Evolutionary conservation across 2,113 vertebrate genomes (phyloP).

Genomic region (Oncorhynchus mykiss): DNA sequence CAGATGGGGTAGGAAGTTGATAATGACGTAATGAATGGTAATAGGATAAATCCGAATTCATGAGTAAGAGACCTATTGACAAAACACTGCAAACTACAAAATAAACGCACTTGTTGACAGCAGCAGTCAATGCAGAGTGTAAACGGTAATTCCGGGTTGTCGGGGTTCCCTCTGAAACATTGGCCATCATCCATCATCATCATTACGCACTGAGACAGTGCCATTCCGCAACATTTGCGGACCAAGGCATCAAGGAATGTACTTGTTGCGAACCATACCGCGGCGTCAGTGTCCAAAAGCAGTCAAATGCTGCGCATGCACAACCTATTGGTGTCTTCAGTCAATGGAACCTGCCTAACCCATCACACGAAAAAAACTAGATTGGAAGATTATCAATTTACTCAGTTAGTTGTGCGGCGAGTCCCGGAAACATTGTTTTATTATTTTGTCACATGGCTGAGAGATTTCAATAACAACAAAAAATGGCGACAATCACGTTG

Average conservation of each 20-base stretch:
- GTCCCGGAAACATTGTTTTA: conserved; percentile 13
- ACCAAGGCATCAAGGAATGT: conserved; percentile 46
- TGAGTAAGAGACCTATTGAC: no score
- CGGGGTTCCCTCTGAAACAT: not conserved
- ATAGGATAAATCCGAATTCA: no score
- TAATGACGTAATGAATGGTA: no score
- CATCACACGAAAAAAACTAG: conserved; percentile 48
- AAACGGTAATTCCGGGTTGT: not conserved
- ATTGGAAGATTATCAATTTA: conserved; percentile 48
- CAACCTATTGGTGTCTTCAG: conserved; percentile 45
- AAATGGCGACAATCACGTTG: conserved; percentile 93
- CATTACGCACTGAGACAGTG: conserved; percentile 34
- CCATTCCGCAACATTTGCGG: conserved; percentile 55
- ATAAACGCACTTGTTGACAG: conserved; percentile 23
- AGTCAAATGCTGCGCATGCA: conserved; percentile 63
- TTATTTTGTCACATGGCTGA: conserved; percentile 83
- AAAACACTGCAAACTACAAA: not conserved
- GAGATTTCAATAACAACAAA: conserved; percentile 91
- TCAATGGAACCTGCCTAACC: conserved; percentile 54
- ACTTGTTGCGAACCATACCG: conserved; percentile 69
- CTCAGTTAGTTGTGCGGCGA: conserved; percentile 30
- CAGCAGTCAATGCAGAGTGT: not conserved
- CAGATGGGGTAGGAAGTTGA: no score
- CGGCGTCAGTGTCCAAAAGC: conserved; percentile 62
- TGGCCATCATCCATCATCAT: conserved; percentile 8